Base-by-base conservation (phyloP, 2,113 vertebrate genomes). In the Cnemophilus loriae region DNA sequence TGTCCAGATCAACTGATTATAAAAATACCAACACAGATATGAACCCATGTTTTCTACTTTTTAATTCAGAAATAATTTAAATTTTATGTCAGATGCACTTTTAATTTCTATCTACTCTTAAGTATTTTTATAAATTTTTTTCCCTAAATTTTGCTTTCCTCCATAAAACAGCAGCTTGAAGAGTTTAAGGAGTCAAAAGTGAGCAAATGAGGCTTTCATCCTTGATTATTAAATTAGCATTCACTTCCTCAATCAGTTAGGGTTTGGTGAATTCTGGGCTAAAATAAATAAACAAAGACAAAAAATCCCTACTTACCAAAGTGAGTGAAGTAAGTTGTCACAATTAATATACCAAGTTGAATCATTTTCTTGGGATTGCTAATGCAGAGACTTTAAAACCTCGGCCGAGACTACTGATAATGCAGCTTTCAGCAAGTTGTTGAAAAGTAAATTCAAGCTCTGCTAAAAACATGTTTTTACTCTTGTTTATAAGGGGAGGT, bases 401-500 rank as follows among this genome's bases (percentile, higher is more conserved):
- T 84, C 6, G 3, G 15, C 6, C 1, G 1, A 78, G 59, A 47
- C 32, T 63, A n/a, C 7, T 46, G 24, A 87, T 50, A 49, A 4
- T 9, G 46, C 50, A 68, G 13, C 37, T 88, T 69, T 74, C 32
- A 87, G 35, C 13, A 75, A 63, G 44, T 44, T 74, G 39, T 9
- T 65, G 30, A 78, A 84, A 60, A 64, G 6, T n/a, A 73, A 75
- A 70, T 35, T 91, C 44, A 82, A 75, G 6, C 17, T 55, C 39
- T 77, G 33, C 27, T 75, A 56, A 96, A 89, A 96, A 60, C 69
- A 63, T 89, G 61, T 33, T 89, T 95, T 95, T 64, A 78, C 63
- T 53, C 27, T 57, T 47, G 30, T 71, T 93, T 87, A 64, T 68
- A 53, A 57, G 65, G 73, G 89, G 87, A 61, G 47, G 81, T 74